Conservation (phyloP, 2,888 invertebrate species). For the Plagiodera versicolora region DNA sequence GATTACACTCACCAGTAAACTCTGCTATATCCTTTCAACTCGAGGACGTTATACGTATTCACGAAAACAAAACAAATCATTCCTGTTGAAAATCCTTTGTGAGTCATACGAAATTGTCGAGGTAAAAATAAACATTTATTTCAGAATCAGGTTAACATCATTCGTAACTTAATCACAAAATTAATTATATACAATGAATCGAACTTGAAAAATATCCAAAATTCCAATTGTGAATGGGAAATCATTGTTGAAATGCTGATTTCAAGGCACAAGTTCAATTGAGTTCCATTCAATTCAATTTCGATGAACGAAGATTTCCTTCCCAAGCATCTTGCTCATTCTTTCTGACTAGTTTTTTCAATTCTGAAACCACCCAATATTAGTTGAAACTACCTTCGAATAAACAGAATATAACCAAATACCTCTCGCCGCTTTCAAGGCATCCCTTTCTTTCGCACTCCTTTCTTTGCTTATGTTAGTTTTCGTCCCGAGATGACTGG, state of each 20-base stretch:
- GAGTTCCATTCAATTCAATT: slow-evolving; percentile 8
- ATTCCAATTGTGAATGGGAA: neutral
- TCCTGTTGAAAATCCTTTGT: too few relatives aligned
- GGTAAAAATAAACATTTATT: too few relatives aligned
- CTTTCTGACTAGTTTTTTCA: slow-evolving; percentile 46
- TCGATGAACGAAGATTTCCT: slow-evolving; percentile 44
- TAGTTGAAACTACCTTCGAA: neutral
- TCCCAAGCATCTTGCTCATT: slow-evolving; percentile 54
- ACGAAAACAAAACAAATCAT: too few relatives aligned
- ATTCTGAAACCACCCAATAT: slow-evolving; percentile 39
- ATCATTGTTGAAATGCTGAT: neutral
- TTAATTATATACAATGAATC: neutral
- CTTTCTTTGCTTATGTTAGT: slow-evolving; percentile 48
- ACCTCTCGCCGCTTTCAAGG: slow-evolving; percentile 51
- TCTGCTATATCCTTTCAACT: too few relatives aligned
- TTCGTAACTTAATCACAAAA: too few relatives aligned
- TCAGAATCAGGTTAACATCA: neutral
- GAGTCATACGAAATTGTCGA: too few relatives aligned
- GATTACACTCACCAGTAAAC: too few relatives aligned
- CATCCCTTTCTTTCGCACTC: slow-evolving; percentile 47
- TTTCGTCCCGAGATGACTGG: slow-evolving; percentile 50
- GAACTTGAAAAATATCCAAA: neutral
- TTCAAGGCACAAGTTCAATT: slow-evolving; percentile 15
- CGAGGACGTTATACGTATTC: too few relatives aligned
- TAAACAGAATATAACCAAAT: too few relatives aligned